Conservation (phyloP, 1,140 invertebrate species). For the Diachasma alloeum region DNA sequence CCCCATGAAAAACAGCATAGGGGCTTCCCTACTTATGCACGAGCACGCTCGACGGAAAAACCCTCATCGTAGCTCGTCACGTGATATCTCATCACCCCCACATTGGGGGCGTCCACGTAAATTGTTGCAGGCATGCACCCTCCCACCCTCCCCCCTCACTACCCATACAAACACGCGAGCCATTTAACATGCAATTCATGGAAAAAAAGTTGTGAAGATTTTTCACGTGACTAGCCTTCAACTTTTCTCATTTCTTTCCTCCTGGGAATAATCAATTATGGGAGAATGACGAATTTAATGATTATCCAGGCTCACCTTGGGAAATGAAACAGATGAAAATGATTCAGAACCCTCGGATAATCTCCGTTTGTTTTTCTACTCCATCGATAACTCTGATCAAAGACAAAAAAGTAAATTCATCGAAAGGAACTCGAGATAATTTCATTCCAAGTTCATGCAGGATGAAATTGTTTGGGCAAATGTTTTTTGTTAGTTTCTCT, state of each 20-base stretch:
- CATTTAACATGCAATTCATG: slow-evolving; percentile 20
- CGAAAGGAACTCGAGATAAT: slow-evolving; percentile 27
- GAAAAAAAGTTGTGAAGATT: neutral
- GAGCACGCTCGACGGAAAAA: neutral
- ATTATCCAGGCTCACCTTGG: too few relatives aligned
- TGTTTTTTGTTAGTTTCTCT: slow-evolving; percentile 45
- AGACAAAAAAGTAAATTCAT: slow-evolving; percentile 33
- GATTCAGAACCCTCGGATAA: too few relatives aligned
- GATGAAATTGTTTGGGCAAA: slow-evolving; percentile 27
- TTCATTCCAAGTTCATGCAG: slow-evolving; percentile 22
- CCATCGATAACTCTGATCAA: neutral
- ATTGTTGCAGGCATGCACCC: neutral
- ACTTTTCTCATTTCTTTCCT: too few relatives aligned
- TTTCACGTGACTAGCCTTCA: neutral
- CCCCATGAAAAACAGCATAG: slow-evolving; percentile 7
- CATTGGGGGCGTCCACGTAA: slow-evolving; percentile 7
- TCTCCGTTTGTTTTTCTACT: too few relatives aligned
- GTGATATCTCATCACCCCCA: neutral
- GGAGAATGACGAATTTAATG: too few relatives aligned
- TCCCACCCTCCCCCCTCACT: neutral
- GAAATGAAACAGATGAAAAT: too few relatives aligned
- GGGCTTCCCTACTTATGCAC: slow-evolving; percentile 4
- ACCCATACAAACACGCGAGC: neutral
- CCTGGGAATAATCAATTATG: too few relatives aligned
- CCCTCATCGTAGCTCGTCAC: slow-evolving; percentile 17